Conservation (phyloP, 2,113 vertebrate genomes). For the Centrocercus urophasianus region DNA sequence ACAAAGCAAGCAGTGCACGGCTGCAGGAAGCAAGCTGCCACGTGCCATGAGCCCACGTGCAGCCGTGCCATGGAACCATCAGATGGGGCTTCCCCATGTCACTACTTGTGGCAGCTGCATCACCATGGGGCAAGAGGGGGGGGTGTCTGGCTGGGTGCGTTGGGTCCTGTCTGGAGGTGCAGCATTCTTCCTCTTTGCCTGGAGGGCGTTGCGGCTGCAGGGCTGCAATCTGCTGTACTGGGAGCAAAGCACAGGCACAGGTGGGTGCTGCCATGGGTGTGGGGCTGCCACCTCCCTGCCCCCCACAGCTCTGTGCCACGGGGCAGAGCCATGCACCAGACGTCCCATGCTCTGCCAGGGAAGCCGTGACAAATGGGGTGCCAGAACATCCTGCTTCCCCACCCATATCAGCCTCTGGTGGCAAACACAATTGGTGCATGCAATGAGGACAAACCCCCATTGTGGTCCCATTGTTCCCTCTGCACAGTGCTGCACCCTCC, state of each 20-base stretch:
- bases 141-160: background rate
- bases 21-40: background rate
- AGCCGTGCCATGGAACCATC: background rate
- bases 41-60: background rate
- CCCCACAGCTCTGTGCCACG: too few relatives aligned
- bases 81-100: background rate
- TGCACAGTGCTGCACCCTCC: background rate
- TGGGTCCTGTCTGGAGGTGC: background rate
- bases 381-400: background rate
- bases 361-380: too few relatives aligned
- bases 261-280: too few relatives aligned
- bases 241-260: too few relatives aligned
- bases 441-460: background rate
- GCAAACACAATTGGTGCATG: too few relatives aligned
- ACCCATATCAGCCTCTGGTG: background rate
- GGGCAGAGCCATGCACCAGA: too few relatives aligned
- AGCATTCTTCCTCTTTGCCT: background rate
- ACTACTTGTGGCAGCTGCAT: background rate
- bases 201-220: background rate
- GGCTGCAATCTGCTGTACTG: background rate
- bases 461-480: background rate
- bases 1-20: slow-evolving; percentile 53
- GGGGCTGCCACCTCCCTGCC: too few relatives aligned
- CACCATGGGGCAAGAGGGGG: background rate
- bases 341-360: too few relatives aligned